Evolutionary conservation across 1,140 invertebrate genomes (phyloP).

Genomic region (Planococcus citri): DNA sequence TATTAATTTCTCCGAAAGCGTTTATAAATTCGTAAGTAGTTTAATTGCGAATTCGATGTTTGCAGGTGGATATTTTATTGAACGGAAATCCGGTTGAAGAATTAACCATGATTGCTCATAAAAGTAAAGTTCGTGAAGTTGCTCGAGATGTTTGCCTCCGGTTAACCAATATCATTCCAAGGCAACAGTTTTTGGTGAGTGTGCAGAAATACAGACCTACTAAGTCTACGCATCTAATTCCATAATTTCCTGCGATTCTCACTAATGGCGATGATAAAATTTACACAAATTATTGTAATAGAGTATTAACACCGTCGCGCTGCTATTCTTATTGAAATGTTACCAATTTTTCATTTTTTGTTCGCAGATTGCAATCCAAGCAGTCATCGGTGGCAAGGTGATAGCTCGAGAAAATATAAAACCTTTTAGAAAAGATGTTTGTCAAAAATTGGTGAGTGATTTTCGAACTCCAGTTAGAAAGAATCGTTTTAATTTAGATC

Average conservation of each 20-base stretch:
- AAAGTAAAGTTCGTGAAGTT: conserved; percentile 46
- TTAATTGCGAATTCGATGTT: neutral
- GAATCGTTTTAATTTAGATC: too few relatives aligned
- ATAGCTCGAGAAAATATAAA: conserved; percentile 77
- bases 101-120: conserved; percentile 70
- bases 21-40: neutral
- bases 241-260: neutral
- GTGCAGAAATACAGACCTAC: too few relatives aligned
- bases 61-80: conserved; percentile 38
- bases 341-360: conserved; percentile 12
- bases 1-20: neutral
- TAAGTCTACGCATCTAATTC: too few relatives aligned
- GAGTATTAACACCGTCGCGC: too few relatives aligned
- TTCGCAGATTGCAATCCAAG: conserved; percentile 70
- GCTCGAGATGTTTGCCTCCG: conserved; percentile 59
- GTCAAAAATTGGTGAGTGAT: conserved; percentile 33
- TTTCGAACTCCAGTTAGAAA: neutral
- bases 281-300: too few relatives aligned
- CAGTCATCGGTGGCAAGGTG: conserved; percentile 63
- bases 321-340: too few relatives aligned
- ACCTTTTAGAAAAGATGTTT: conserved; percentile 81
- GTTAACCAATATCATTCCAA: conserved; percentile 77
- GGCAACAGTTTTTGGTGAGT: conserved; percentile 61
- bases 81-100: conserved; percentile 78
- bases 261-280: too few relatives aligned